A percentile compares a stretch with the other conserved stretches of the same genome.
phyloP scores from a whole-genome alignment of 2,113 vertebrate genomes.

The Macaca mulatta region DNA sequence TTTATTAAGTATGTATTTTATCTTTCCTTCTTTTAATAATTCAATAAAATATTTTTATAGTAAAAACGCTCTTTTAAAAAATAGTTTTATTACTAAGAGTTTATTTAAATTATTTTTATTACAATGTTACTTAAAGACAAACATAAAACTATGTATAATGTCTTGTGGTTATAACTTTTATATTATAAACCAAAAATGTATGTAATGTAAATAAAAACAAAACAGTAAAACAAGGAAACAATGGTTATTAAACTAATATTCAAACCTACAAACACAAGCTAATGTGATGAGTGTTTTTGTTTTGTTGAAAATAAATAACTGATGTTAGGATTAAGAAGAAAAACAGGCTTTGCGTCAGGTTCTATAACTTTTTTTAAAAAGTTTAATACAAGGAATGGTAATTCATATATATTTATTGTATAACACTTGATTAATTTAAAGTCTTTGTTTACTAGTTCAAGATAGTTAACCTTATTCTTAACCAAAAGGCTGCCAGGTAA shows the following conservation, averaged over 20 bases:
- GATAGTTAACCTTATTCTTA: background rate
- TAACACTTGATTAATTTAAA: background rate
- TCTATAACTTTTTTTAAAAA: background rate
- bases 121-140: background rate
- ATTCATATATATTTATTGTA: background rate
- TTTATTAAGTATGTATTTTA: background rate
- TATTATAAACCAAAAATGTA: background rate
- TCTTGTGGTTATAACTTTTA: background rate
- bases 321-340: background rate
- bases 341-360: background rate
- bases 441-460: background rate
- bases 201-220: background rate
- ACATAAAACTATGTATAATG: background rate
- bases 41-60: background rate
- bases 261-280: background rate
- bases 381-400: background rate
- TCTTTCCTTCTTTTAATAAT: background rate
- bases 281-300: background rate
- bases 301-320: background rate
- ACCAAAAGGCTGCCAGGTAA: background rate
- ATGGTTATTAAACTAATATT: background rate
- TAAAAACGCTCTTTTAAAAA: background rate
- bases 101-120: constrained; percentile 28
- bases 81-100: background rate
- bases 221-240: background rate